phyloP scores from a whole-genome alignment of 2,113 vertebrate genomes.

The Chelonoidis abingdonii region DNA sequence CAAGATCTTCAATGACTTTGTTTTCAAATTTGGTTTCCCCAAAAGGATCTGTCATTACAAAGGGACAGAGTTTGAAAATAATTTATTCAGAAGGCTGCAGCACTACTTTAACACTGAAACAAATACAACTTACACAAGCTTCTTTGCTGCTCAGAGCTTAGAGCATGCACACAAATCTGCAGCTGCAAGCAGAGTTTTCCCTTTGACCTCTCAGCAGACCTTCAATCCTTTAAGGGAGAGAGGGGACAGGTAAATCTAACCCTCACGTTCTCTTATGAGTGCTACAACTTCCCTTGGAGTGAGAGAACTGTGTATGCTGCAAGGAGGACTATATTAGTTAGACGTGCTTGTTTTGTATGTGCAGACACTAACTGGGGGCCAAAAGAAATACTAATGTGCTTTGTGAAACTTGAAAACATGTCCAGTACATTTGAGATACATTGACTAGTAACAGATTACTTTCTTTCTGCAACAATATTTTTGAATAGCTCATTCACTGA shows the following conservation, averaged over 20 bases:
- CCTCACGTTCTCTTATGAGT: neutral
- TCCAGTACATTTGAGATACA: neutral
- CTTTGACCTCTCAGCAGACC: neutral
- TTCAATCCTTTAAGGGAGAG: neutral
- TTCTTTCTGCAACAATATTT: neutral
- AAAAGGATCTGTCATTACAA: neutral
- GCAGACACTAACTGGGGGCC: neutral
- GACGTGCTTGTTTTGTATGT: neutral
- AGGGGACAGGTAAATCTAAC: neutral
- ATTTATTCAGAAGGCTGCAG: neutral
- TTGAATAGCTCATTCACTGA: neutral
- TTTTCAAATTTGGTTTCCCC: neutral
- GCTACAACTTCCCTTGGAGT: neutral
- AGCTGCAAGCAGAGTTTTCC: neutral
- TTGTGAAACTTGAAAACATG: neutral
- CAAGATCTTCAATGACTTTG: neutral
- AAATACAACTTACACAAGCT: neutral
- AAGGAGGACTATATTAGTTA: neutral
- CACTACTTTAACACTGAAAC: neutral
- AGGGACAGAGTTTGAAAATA: neutral
- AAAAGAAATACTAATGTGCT: neutral
- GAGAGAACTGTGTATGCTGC: neutral
- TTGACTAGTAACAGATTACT: neutral
- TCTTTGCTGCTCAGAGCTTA: neutral
- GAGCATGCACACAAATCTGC: neutral